These are phyloP conservation scores for Acrocephalus kingi DNA, from an alignment of 2,113 vertebrate species.

Conservation along the genomic window DNA sequence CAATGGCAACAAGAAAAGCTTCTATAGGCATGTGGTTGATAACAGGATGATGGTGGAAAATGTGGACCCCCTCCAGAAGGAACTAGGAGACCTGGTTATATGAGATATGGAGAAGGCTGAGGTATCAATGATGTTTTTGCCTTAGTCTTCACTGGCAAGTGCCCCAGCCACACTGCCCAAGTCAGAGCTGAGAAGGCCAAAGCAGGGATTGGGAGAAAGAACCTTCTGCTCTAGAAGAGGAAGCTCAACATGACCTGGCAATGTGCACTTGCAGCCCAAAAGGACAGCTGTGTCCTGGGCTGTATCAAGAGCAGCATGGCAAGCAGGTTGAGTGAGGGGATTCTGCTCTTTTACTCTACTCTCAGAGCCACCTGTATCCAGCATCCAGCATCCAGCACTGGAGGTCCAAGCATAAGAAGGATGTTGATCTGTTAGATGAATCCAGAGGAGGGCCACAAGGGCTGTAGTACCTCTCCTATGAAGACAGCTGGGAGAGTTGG, in stretches of 20 bases:
- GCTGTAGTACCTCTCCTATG: background rate
- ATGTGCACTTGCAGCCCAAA: background rate
- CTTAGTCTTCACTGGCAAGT: rapidly evolving
- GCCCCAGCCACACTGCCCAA: background rate
- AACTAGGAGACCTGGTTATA: background rate
- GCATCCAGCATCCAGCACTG: background rate
- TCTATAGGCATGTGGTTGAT: background rate
- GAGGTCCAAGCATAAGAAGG: background rate
- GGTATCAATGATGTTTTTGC: background rate
- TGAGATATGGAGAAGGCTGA: background rate
- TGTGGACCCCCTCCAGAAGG: background rate
- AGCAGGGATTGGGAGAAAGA: background rate
- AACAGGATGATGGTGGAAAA: background rate
- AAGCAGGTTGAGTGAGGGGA: background rate
- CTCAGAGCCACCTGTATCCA: background rate
- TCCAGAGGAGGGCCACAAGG: background rate
- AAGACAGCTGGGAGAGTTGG: background rate
- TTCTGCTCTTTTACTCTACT: background rate
- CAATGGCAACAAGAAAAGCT: background rate
- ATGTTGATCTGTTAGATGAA: background rate
- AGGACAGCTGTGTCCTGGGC: background rate
- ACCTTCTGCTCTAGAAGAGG: background rate
- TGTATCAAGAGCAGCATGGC: background rate
- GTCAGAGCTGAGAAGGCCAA: background rate
- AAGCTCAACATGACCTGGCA: background rate